Evolutionary conservation across 2,113 vertebrate species (phyloP).

Genomic region (Paramisgurnus dabryanus): DNA sequence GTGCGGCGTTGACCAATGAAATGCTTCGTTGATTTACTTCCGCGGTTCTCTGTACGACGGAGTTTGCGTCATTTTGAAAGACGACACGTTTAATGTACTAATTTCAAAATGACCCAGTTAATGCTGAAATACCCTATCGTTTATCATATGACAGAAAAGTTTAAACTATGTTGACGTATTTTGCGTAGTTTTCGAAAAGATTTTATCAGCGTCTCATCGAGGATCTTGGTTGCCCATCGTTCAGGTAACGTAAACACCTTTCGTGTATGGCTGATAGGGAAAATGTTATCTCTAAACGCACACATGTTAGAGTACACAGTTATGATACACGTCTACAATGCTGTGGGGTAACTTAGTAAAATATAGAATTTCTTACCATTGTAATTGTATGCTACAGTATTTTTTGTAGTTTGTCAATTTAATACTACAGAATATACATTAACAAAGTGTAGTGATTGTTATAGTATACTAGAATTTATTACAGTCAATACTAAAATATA

Average conservation of each 20-base stretch:
- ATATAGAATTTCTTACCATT: too few relatives aligned
- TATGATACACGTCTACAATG: too few relatives aligned
- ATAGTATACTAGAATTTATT: too few relatives aligned
- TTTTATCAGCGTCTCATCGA: not conserved
- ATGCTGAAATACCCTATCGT: not conserved
- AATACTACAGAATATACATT: too few relatives aligned
- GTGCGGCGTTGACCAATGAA: not conserved
- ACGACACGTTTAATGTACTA: not conserved
- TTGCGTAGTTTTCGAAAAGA: not conserved
- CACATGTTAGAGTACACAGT: too few relatives aligned
- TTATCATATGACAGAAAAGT: not conserved
- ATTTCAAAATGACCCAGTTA: not conserved
- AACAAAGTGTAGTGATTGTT: too few relatives aligned
- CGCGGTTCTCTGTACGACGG: not conserved
- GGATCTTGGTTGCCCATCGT: not conserved
- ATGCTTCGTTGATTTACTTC: conserved; percentile 20
- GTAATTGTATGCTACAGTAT: not conserved
- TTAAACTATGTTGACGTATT: not conserved
- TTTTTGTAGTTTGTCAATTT: too few relatives aligned
- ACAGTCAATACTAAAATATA: too few relatives aligned
- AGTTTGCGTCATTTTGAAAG: not conserved
- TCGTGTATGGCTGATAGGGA: too few relatives aligned
- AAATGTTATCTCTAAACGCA: too few relatives aligned
- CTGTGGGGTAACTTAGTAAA: too few relatives aligned
- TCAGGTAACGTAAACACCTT: conserved; percentile 20